A percentile compares a stretch with the other conserved stretches of the same genome.
phyloP scores from a whole-genome alignment of 2,888 invertebrate genomes.

The Drosophila vallismaia region DNA sequence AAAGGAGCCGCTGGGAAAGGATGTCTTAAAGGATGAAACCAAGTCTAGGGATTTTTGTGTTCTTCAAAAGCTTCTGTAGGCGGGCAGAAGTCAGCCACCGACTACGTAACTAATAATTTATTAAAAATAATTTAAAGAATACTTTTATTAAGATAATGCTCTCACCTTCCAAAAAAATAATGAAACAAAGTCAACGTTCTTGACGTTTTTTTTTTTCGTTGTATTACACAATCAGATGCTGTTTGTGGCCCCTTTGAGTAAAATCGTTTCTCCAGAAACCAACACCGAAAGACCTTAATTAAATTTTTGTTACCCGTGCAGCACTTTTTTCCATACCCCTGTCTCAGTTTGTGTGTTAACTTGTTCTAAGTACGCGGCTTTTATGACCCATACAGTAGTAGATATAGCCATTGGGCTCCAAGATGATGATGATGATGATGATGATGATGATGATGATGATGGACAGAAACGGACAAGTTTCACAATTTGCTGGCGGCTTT shows the following conservation, averaged over 20 bases:
- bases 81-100: constrained; percentile 50
- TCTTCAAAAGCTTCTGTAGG: constrained; percentile 19
- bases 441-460: constrained; percentile 16
- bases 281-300: constrained; percentile 62
- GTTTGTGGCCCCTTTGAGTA: constrained; percentile 15
- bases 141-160: not conserved
- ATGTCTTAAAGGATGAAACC: constrained; percentile 27
- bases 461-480: constrained; percentile 49
- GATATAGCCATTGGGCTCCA: constrained; percentile 19
- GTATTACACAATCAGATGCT: constrained; percentile 43
- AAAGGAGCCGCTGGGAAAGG: constrained; percentile 41
- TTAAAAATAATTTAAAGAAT: not conserved
- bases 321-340: constrained; percentile 44
- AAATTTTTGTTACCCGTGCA: constrained; percentile 61
- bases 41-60: not conserved
- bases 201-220: constrained; percentile 10
- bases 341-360: constrained; percentile 52
- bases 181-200: constrained; percentile 40
- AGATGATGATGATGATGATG: constrained; percentile 12
- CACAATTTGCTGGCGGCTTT: constrained; percentile 60
- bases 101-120: constrained; percentile 12
- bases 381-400: constrained; percentile 63
- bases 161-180: constrained; percentile 2
- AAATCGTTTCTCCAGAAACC: constrained; percentile 62
- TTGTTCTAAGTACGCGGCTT: constrained; percentile 69